A percentile compares a stretch with the other conserved stretches of the same genome.
Evolutionary conservation across 2,113 vertebrate species (phyloP).

Genomic region (Octodon degus): DNA sequence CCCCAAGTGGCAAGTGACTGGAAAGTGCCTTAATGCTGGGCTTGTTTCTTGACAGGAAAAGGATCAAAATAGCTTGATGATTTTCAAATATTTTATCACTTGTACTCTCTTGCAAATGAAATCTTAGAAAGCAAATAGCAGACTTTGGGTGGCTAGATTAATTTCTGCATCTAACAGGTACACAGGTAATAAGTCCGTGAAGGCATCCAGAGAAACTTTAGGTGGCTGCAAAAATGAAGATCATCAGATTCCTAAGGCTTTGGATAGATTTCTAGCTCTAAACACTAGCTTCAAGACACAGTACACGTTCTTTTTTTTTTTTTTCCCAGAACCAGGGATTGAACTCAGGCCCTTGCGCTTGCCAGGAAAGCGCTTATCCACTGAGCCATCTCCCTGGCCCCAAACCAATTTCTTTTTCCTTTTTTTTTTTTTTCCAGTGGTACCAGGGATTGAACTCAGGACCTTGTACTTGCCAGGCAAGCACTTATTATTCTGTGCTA

Average conservation of each 20-base stretch:
- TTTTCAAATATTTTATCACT: slow-evolving; percentile 32
- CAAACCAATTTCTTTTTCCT: too few relatives aligned
- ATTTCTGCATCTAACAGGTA: not conserved
- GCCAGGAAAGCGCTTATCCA: too few relatives aligned
- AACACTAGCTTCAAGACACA: not conserved
- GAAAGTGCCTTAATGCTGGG: not conserved
- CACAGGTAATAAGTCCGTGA: not conserved
- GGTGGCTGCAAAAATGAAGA: not conserved
- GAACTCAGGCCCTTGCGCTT: too few relatives aligned
- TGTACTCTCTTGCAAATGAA: not conserved
- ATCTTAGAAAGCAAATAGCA: not conserved
- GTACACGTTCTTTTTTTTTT: too few relatives aligned
- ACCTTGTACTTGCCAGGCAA: too few relatives aligned
- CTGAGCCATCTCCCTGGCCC: too few relatives aligned
- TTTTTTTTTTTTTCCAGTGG: too few relatives aligned
- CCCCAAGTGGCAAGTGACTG: not conserved
- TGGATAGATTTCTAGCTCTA: not conserved
- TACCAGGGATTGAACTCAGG: too few relatives aligned
- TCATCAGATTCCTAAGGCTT: not conserved
- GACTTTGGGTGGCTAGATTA: not conserved
- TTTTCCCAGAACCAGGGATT: too few relatives aligned
- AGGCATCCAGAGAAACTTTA: not conserved
- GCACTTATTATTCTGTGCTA: too few relatives aligned
- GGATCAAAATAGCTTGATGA: not conserved
- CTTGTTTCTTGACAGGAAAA: not conserved